phyloP scores from a whole-genome alignment of 2,888 invertebrate genomes.

The Crossocerus cetratus region DNA sequence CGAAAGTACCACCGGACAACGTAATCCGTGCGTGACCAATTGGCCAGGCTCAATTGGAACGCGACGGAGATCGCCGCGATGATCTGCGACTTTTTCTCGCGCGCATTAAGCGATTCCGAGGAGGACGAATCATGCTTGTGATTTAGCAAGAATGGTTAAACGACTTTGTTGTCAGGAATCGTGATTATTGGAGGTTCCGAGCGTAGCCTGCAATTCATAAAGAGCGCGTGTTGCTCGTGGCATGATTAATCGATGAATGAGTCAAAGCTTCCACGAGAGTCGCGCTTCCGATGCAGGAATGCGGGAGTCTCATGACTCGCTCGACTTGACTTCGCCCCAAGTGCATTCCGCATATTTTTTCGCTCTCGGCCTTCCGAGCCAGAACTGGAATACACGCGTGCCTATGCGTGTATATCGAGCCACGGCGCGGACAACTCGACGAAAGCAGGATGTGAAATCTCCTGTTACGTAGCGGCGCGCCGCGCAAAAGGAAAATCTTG shows the following conservation, averaged over 20 bases:
- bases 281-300: background rate
- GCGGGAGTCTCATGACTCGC: conserved; percentile 5
- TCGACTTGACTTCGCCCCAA: background rate
- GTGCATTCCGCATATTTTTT: conserved; percentile 14
- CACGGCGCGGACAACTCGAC: conserved; percentile 33
- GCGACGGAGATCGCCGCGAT: background rate
- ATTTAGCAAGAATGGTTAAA: background rate
- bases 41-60: conserved; percentile 30
- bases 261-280: background rate
- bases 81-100: background rate
- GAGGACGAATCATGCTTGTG: background rate
- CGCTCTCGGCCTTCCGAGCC: background rate
- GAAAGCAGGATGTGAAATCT: conserved; percentile 67
- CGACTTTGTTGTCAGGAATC: too few species aligned
- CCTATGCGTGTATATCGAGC: conserved; percentile 16
- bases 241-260: conserved; percentile 4
- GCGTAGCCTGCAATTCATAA: background rate
- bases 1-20: conserved; percentile 16
- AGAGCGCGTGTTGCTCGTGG: background rate
- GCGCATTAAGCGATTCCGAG: background rate
- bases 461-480: conserved; percentile 59
- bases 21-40: conserved; percentile 41
- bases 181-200: too few species aligned
- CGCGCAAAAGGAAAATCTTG: conserved; percentile 59
- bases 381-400: conserved; percentile 17